Base-by-base conservation (phyloP, 2,113 vertebrate genomes). In the Uria aalge region DNA sequence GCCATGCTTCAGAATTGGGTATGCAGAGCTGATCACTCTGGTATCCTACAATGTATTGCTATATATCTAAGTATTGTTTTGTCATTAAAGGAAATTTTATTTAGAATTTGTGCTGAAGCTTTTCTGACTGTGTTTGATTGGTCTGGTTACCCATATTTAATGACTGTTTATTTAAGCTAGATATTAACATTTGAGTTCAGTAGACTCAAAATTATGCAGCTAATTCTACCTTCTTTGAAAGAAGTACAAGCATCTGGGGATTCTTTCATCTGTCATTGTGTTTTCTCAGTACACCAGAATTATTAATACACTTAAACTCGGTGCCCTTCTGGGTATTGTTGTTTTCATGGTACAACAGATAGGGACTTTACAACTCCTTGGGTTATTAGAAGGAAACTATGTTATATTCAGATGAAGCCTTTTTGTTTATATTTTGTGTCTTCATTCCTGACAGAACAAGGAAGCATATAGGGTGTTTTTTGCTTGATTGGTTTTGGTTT, bases 171-270 rank as follows among this genome's bases (percentile, higher is more conserved):
- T 48, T 85, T 85, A 66, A 91, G 47, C 5, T 18, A 71, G 19
- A 29, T 21, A 30, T 2, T 2, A 69, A 56, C 2, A 47, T 27
- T 66, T 71, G 15, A 75, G 6, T 66, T 52, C 78, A 57, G 4
- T 17, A 75, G 41, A 67, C 17, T 57, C 20, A 71, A 52, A 79
- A 90, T 93, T 89, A 85, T 83, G 67, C 82, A 84, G 67, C 47
- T 88, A 72, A 92, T 96, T 97, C 67, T 67, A 73, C 50, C 55
- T 47, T 82, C 75, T 96, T 95, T 64, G 92, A 59, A 50, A 66
- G 32, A 88, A 85, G 21, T n/a, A 52, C 6, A 62, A 60, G 11
- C 9, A 56, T 43, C 30, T 27, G 13, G 16, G 8, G 2, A 3
- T 22, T 82, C 50, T 79, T 66, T 56, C 3, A 47, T 41, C 8